Percentiles rank a stretch among this genome's conserved stretches.
Conservation (phyloP, 2,888 invertebrate species). For the Calameuta pallipes region DNA sequence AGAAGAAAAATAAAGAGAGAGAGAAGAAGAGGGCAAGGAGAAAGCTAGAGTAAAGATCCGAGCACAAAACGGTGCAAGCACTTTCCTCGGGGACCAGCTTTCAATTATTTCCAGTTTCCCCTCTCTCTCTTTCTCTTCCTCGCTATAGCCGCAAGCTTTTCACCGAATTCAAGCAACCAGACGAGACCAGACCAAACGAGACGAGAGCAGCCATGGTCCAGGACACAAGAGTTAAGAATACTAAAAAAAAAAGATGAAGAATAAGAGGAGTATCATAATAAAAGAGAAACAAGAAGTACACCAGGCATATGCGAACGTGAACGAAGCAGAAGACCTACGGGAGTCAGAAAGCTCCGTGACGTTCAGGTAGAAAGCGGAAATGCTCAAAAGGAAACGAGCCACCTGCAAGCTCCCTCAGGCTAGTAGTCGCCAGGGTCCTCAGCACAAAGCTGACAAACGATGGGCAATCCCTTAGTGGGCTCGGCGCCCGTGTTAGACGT, state of each 20-base stretch:
- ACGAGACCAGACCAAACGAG: neutral
- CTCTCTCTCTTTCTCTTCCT: neutral
- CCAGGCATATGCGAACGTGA: neutral
- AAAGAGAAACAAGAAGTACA: neutral
- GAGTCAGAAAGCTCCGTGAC: neutral
- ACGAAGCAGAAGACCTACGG: neutral
- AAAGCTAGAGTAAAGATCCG: neutral
- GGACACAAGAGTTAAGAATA: neutral
- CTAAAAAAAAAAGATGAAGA: neutral
- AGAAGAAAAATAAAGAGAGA: neutral
- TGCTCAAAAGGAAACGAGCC: neutral
- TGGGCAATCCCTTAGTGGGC: conserved; percentile 34
- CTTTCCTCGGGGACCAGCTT: neutral
- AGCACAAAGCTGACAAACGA: conserved; percentile 32
- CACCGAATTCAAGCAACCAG: neutral
- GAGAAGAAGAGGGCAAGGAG: neutral
- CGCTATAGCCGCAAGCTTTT: neutral
- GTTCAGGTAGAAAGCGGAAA: neutral
- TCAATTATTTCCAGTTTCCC: neutral
- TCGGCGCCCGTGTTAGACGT: conserved; percentile 35
- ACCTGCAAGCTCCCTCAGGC: conserved; percentile 4
- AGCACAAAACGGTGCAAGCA: neutral
- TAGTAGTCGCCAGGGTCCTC: conserved; percentile 20
- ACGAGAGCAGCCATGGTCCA: neutral
- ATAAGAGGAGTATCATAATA: neutral